Evolutionary conservation across 1,140 invertebrate species (phyloP).

Genomic region (Trachymyrmex cornetzi): DNA sequence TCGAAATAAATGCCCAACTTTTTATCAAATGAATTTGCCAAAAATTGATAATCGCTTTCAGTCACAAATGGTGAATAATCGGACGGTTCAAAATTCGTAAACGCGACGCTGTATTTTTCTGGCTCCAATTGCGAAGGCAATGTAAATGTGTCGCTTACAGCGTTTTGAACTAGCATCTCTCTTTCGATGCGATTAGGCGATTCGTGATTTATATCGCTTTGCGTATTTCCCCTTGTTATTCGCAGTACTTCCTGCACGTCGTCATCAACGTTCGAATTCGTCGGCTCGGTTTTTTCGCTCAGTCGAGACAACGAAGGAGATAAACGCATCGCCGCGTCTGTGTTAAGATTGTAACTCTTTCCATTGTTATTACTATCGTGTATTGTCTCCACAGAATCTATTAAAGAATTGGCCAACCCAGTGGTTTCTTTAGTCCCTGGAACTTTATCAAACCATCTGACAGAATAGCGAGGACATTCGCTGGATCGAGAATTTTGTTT

Average conservation of each 20-base stretch:
- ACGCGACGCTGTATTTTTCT: neutral
- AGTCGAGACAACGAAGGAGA: neutral
- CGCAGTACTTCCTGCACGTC: constrained; percentile 73
- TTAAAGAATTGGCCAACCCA: neutral
- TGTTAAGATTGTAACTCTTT: constrained; percentile 8
- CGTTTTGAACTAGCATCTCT: constrained; percentile 59
- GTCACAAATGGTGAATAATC: neutral
- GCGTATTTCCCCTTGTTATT: constrained; percentile 54
- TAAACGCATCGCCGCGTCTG: neutral
- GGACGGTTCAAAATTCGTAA: neutral
- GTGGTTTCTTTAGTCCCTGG: neutral
- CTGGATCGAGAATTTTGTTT: neutral
- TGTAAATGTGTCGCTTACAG: constrained; percentile 33
- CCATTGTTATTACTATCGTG: neutral
- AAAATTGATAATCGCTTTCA: neutral
- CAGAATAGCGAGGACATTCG: neutral
- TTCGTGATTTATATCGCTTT: constrained; percentile 71
- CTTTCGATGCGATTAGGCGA: constrained; percentile 70
- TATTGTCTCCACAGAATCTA: neutral
- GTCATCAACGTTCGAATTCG: constrained; percentile 40
- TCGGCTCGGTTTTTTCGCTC: neutral
- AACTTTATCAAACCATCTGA: neutral
- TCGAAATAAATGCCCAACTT: constrained; percentile 7
- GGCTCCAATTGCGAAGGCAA: neutral
- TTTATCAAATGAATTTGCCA: neutral